Evolutionary conservation across 2,797 vertebrate species (phyloP).

Genomic region (Potorous gilbertii): DNA sequence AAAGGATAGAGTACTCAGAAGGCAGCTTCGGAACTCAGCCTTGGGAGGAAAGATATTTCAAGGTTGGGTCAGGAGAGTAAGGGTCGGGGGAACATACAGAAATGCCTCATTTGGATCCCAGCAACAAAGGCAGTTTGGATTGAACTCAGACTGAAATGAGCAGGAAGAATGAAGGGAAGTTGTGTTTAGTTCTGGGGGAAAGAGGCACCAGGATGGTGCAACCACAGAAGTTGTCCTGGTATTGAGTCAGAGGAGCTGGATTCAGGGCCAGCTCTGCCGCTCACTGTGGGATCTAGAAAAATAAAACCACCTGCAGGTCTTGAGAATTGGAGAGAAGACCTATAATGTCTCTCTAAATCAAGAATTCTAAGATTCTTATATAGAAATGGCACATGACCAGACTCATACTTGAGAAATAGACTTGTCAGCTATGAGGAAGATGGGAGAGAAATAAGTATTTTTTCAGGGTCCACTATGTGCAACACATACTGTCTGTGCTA

Average conservation of each 20-base stretch:
- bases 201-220: neutral
- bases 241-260: neutral
- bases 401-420: neutral
- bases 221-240: neutral
- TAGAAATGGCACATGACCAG: neutral
- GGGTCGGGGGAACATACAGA: neutral
- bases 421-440: neutral
- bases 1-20: neutral
- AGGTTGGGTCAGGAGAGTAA: neutral
- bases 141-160: neutral
- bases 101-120: neutral
- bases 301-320: neutral
- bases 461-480: neutral
- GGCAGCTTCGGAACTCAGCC: neutral
- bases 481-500: neutral
- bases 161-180: neutral
- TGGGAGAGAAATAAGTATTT: neutral
- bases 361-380: neutral
- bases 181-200: neutral
- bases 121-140: neutral
- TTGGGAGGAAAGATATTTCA: neutral
- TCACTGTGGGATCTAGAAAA: neutral
- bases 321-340: neutral
- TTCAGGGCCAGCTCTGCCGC: neutral
- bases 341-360: neutral